A percentile compares a stretch with the other conserved stretches of the same genome.
phyloP scores from a whole-genome alignment of 2,888 invertebrate genomes.

The Cryptocephalus primarius region DNA sequence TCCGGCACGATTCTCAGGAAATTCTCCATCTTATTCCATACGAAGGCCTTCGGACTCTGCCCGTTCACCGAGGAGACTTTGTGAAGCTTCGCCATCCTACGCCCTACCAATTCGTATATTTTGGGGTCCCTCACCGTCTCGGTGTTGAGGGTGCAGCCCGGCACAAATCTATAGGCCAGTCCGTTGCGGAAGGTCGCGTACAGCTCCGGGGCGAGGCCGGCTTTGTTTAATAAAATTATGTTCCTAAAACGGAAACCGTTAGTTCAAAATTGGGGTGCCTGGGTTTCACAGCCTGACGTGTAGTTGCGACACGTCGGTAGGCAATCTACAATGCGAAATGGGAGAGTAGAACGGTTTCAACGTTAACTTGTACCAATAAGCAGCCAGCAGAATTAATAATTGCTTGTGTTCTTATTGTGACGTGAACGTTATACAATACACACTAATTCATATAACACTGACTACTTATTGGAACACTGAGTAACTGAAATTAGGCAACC shows the following conservation, averaged over 20 bases:
- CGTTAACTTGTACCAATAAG: no score
- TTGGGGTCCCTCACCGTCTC: slow-evolving; percentile 51
- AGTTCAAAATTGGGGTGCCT: no score
- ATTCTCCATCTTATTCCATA: slow-evolving; percentile 68
- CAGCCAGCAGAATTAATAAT: no score
- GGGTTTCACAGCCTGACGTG: no score
- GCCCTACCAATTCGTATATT: slow-evolving; percentile 66
- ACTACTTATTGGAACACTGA: no score
- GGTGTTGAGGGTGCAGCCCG: slow-evolving; percentile 65
- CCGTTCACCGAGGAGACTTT: slow-evolving; percentile 39
- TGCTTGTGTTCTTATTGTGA: no score
- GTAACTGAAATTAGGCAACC: no score
- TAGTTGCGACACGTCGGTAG: no score
- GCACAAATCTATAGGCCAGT: slow-evolving; percentile 77
- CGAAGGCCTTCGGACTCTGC: slow-evolving; percentile 43
- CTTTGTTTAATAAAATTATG: slow-evolving; percentile 52
- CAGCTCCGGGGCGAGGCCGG: slow-evolving; percentile 73
- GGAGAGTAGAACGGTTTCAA: no score
- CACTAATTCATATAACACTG: no score
- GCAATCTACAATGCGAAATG: no score
- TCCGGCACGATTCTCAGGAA: slow-evolving; percentile 67
- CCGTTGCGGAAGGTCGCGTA: slow-evolving; percentile 92
- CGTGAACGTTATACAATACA: no score
- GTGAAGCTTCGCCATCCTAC: slow-evolving; percentile 76
- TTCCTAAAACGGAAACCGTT: slow-evolving; percentile 31